Evolutionary conservation across 2,113 vertebrate genomes (phyloP).

Genomic region (Ceyx margarethae): DNA sequence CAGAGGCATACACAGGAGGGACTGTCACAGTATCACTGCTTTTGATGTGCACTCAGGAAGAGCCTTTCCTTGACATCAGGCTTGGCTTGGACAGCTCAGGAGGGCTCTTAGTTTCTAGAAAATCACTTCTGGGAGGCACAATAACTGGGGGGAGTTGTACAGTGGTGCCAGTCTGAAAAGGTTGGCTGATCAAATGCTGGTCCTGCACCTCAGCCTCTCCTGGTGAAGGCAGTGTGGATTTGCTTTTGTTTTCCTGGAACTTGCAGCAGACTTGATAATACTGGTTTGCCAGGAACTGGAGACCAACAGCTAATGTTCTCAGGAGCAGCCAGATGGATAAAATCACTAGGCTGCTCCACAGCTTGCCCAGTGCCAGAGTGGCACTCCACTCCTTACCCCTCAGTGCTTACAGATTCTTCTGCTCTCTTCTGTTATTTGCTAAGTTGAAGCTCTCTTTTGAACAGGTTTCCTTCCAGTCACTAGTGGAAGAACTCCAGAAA

Average conservation of each 20-base stretch:
- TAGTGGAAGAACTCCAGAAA: constrained; percentile 87
- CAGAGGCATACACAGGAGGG: too few relatives aligned
- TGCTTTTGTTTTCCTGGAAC: background rate
- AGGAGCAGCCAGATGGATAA: background rate
- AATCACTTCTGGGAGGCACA: background rate
- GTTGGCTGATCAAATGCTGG: background rate
- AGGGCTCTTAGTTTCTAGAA: background rate
- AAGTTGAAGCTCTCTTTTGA: background rate
- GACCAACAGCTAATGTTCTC: background rate
- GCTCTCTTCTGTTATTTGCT: background rate
- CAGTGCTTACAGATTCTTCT: background rate
- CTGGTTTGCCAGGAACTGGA: background rate
- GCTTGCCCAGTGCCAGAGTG: background rate
- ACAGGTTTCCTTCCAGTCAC: constrained; percentile 82
- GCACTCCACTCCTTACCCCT: background rate
- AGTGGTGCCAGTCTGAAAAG: background rate
- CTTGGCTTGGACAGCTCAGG: background rate
- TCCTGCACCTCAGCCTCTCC: background rate
- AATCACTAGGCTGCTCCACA: background rate
- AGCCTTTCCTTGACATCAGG: background rate
- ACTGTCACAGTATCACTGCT: background rate
- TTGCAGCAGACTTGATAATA: background rate
- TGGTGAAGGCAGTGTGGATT: background rate
- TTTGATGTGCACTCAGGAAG: accelerated
- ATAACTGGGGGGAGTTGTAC: background rate